Percentiles rank a stretch among this genome's conserved stretches.
Evolutionary conservation across 2,113 vertebrate species (phyloP).

Genomic region (Vireo altiloquus): DNA sequence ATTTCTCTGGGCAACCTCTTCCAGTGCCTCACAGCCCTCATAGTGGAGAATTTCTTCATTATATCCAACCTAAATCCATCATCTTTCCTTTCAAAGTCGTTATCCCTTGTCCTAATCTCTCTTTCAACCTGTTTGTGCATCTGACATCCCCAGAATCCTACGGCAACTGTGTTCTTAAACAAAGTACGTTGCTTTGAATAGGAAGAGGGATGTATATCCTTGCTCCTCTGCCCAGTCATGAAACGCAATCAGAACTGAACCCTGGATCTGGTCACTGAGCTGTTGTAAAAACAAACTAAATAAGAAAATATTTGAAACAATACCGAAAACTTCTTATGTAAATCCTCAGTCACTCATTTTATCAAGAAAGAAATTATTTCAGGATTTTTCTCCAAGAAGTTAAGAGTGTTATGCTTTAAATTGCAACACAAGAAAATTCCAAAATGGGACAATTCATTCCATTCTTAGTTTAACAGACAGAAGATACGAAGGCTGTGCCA

Average conservation of each 20-base stretch:
- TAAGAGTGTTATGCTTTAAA: not conserved
- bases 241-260: not conserved
- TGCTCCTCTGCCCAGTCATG: not conserved
- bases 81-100: not conserved
- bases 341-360: not conserved
- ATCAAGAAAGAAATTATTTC: not conserved
- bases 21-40: not conserved
- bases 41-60: not conserved
- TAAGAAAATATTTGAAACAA: not conserved
- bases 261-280: not conserved
- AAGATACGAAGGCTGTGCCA: not conserved
- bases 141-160: not conserved
- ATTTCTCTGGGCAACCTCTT: not conserved
- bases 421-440: not conserved
- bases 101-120: not conserved
- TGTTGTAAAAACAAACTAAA: not conserved
- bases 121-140: not conserved
- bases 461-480: not conserved
- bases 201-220: not conserved
- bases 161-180: not conserved
- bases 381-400: not conserved
- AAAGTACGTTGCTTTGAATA: not conserved
- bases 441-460: not conserved
- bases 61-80: not conserved
- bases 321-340: not conserved